Base-by-base conservation (phyloP, 2,113 vertebrate species). In the Melanerpes aurifrons region DNA sequence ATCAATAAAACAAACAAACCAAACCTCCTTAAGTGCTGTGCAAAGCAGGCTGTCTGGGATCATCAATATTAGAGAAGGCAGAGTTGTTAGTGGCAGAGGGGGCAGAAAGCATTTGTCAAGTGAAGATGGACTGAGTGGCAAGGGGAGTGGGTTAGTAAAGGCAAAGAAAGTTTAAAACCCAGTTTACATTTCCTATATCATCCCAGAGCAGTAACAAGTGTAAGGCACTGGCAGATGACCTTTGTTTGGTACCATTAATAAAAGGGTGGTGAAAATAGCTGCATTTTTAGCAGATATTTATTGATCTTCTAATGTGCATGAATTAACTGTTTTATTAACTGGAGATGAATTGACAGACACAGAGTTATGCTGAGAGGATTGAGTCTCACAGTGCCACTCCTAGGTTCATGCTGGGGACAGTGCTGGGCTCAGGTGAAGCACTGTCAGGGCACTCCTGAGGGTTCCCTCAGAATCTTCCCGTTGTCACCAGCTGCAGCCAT, bases 1-100 rank as follows among this genome's bases (percentile, higher is more conserved):
- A 57, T 64, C 68, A 87, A 79, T 79, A 93, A 87, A 80, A 24
- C 31, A 86, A 76, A 56, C 76, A 86, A 90, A 68, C 54, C 71
- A 77, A 93, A 43, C 59, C 70, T 47, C 86, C 59, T 45, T 70
- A 68, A 91, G 57, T 35, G 56, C 29, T 48, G 50, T 75, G 57
- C 45, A 80, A 83, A 84, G 75, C 79, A 66, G 26, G n/a, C 62
- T 63, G 71, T 82, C 67, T 83, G 73, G 25, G 63, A 61, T 15
- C 25, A 67, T 82, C 78, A 83, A 69, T 59, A 77, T 77, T 72
- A 82, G 47, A 45, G 68, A 74, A 83, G 57, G 53, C 83, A 82
- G 19, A 64, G 35, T 4, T 74, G 68, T 79, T 79, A 79, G 32
- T 48, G 29, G 53, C 47, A 68, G 69, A 53, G 11, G 28, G 32